Evolutionary conservation across 2,113 vertebrate species (phyloP).

Genomic region (Ophiodon elongatus): DNA sequence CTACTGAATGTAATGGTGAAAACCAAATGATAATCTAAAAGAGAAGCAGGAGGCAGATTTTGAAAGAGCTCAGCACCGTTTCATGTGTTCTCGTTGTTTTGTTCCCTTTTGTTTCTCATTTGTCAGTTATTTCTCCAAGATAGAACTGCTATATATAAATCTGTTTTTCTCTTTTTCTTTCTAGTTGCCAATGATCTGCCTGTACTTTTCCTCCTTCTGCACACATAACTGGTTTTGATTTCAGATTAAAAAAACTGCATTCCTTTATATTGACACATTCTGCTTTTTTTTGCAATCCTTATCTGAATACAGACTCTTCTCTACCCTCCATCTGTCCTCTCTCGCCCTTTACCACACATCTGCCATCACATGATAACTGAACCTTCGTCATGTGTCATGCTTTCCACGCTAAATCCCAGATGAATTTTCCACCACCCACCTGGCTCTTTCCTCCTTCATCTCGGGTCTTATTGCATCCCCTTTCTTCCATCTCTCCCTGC

Average conservation of each 20-base stretch:
- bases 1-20: neutral
- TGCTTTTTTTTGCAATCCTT: slow-evolving; percentile 12
- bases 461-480: slow-evolving; percentile 32
- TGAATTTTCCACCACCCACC: slow-evolving; percentile 62
- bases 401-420: slow-evolving; percentile 49
- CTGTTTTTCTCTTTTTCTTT: neutral
- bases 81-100: neutral
- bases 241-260: neutral
- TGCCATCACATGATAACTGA: slow-evolving; percentile 20
- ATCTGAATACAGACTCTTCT: neutral
- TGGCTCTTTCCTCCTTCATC: slow-evolving; percentile 29
- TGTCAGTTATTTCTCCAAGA: neutral
- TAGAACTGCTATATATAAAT: neutral
- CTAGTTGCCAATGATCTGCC: neutral
- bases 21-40: neutral
- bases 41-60: neutral
- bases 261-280: slow-evolving; percentile 1
- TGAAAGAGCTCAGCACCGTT: neutral
- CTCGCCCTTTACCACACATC: slow-evolving; percentile 22
- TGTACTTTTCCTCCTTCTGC: neutral
- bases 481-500: slow-evolving; percentile 4
- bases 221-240: neutral
- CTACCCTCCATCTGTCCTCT: neutral
- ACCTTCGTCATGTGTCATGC: slow-evolving; percentile 31
- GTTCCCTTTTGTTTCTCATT: neutral